Conservation (phyloP, 2,797 vertebrate species). For the Pangasius sanitwongsei region DNA sequence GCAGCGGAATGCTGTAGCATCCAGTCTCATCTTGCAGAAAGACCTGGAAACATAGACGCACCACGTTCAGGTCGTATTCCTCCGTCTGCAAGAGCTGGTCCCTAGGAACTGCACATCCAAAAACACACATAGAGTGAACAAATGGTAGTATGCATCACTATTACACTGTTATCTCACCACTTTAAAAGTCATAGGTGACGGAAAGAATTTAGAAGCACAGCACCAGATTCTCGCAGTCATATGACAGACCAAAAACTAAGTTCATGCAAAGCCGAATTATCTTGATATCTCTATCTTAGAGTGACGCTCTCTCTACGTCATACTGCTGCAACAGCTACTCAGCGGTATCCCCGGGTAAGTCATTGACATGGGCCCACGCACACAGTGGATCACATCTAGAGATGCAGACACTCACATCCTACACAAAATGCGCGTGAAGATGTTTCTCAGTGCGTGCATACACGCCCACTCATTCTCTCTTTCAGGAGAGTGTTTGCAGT, state of each 20-base stretch:
- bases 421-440: slow-evolving; percentile 37
- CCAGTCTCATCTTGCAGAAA: slow-evolving; percentile 87
- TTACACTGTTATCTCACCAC: neutral
- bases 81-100: slow-evolving; percentile 91
- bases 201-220: no score
- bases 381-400: slow-evolving; percentile 24
- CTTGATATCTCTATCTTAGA: neutral
- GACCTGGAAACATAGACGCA: slow-evolving; percentile 95
- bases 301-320: slow-evolving; percentile 28
- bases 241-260: neutral
- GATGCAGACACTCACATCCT: slow-evolving; percentile 43
- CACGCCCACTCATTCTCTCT: slow-evolving; percentile 66
- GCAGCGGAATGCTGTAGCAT: slow-evolving; percentile 78
- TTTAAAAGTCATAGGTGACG: no score
- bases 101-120: slow-evolving; percentile 79
- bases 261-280: slow-evolving; percentile 12
- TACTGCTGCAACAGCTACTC: slow-evolving; percentile 4
- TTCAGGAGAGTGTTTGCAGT: slow-evolving; percentile 48
- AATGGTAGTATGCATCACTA: slow-evolving; percentile 3
- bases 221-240: no score
- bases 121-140: slow-evolving; percentile 24
- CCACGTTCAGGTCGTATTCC: slow-evolving; percentile 95
- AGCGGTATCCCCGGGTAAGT: slow-evolving; percentile 52
- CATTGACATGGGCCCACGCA: slow-evolving; percentile 59
- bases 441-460: slow-evolving; percentile 55